Percentiles rank a stretch among this genome's conserved stretches.
Evolutionary conservation across 1,140 invertebrate species (phyloP).

Genomic region (Coelopa frigida): DNA sequence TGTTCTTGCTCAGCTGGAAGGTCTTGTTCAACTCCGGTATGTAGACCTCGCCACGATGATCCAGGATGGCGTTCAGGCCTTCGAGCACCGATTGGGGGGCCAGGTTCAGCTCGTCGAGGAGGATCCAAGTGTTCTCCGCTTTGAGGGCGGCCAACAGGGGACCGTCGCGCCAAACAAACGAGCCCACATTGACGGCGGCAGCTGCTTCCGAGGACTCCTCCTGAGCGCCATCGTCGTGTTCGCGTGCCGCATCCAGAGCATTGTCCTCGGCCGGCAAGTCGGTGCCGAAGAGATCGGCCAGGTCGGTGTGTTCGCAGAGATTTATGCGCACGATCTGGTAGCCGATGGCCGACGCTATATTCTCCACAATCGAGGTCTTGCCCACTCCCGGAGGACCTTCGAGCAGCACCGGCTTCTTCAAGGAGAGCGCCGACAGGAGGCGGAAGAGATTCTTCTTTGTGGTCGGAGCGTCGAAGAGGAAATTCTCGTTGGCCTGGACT

Average conservation of each 20-base stretch:
- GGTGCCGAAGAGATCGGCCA: conserved; percentile 95
- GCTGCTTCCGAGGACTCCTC: not conserved
- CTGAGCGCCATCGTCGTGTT: too few relatives aligned
- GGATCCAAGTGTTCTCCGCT: conserved; percentile 82
- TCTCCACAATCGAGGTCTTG: conserved; percentile 90
- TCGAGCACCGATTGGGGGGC: conserved; percentile 97
- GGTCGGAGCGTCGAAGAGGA: conserved; percentile 75
- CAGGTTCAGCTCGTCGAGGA: conserved; percentile 97
- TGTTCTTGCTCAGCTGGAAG: conserved; percentile 70
- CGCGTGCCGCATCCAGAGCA: conserved; percentile 15
- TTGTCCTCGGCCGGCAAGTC: conserved; percentile 90
- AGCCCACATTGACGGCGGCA: conserved; percentile 56
- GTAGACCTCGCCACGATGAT: conserved; percentile 94
- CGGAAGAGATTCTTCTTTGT: conserved; percentile 76
- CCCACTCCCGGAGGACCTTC: conserved; percentile 97
- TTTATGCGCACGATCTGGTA: conserved; percentile 87
- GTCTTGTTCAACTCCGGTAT: conserved; percentile 89
- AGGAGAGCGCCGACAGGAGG: conserved; percentile 78
- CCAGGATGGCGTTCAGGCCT: conserved; percentile 96
- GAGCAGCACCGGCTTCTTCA: conserved; percentile 86
- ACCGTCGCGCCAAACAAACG: conserved; percentile 94
- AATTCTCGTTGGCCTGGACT: conserved; percentile 44
- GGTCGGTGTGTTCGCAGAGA: conserved; percentile 97
- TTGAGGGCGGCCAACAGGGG: conserved; percentile 89
- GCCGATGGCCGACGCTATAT: conserved; percentile 80